These are phyloP conservation scores for Trileptium ribeirensis DNA, from an alignment of 2,888 invertebrate genomes.

Conservation along the genomic window DNA sequence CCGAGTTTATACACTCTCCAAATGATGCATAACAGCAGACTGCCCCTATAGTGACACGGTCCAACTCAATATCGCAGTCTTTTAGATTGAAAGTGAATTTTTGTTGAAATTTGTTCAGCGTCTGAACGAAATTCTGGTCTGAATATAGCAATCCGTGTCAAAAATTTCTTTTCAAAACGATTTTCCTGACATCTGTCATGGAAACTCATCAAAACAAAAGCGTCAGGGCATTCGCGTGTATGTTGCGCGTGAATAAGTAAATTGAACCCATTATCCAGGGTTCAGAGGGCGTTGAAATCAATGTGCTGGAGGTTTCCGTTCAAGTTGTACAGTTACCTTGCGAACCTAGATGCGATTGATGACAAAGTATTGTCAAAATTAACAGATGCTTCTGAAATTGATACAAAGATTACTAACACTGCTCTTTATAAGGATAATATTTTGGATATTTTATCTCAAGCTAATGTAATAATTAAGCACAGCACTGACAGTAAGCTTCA, in stretches of 20 bases:
- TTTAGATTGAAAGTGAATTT: too few species aligned
- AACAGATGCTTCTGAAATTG: background rate
- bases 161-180: too few species aligned
- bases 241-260: background rate
- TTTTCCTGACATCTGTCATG: too few species aligned
- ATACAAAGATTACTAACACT: background rate
- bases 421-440: background rate
- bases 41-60: too few species aligned
- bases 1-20: too few species aligned
- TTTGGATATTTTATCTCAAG: background rate
- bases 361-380: background rate
- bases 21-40: too few species aligned
- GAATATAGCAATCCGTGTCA: too few species aligned
- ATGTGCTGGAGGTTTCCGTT: background rate
- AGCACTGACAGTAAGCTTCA: background rate
- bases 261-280: background rate
- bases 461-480: background rate
- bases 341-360: background rate
- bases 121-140: too few species aligned
- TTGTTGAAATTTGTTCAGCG: too few species aligned
- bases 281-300: background rate
- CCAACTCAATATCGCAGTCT: too few species aligned
- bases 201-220: background rate
- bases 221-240: background rate
- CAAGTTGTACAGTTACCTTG: background rate